Evolutionary conservation across 53 echinoderm and acorn worm species (phyloP), one percentile per base, ranked within the genome.

Genomic region (Paelopatides confundens): DNA sequence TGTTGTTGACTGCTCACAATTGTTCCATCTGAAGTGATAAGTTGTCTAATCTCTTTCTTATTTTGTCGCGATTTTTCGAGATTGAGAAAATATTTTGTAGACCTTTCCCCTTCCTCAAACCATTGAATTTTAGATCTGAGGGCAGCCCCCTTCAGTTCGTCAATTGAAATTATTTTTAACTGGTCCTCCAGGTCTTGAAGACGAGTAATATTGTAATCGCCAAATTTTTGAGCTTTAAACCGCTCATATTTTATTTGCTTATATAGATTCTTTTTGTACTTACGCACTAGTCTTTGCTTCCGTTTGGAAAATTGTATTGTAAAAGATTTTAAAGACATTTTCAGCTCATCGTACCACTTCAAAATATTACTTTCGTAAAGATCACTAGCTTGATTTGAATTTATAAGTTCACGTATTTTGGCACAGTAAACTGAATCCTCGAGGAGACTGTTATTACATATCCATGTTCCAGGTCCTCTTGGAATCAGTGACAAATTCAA

Each of bases 61-160:
- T 14, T 39, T 74, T 74, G 76, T n/a, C 76, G 38, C 31, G n/a
- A 39, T 74, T 74, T 74, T 21, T 74, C 76, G 9, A 74, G 2
- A 39, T 74, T 74, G 4, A 74, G 35, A 23, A 74, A 74, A 15
- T 17, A 26, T n/a, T 39, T 74, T 31, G 23, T 39, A 4, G 76
- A 74, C 4, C 35, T 13, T 26, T 74, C 76, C 9, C 46, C 46
- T 38, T 74, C 76, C n/a, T 74, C 76, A 0, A 34, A 74, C 76
- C 76, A 74, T 23, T 74, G 14, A 40, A 74, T 74, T 43, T n/a
- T 74, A 10, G 76, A 74, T 38, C 4, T 37, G 4, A 74, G 43
- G 9, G 76, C 76, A 14, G 76, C 76, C 8, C 76, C 76, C 21
- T n/a, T 37, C 5, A 74, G 11, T 8, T 67, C 32, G 4, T 11